These are phyloP conservation scores for Sandelia bainsii DNA, from an alignment of 2,797 vertebrate genomes.

Conservation along the genomic window DNA sequence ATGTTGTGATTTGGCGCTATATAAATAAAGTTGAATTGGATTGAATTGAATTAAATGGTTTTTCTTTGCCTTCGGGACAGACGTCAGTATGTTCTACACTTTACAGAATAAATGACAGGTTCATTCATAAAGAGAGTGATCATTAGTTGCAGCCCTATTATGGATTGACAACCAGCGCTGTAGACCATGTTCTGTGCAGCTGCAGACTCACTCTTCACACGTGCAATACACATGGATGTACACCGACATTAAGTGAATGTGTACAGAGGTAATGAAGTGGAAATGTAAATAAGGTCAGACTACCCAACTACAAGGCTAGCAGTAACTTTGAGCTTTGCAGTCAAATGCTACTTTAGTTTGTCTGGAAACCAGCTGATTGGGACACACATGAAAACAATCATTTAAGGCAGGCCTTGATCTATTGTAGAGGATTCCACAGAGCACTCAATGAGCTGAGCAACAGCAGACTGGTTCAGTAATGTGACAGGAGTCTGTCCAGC, in stretches of 20 bases:
- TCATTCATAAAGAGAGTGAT: neutral
- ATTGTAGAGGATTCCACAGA: neutral
- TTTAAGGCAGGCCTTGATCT: too few relatives aligned
- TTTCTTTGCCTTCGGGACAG: too few relatives aligned
- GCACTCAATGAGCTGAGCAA: slow-evolving; percentile 17
- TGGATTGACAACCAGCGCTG: neutral
- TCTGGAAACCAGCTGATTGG: slow-evolving; percentile 21
- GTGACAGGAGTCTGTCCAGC: slow-evolving; percentile 41
- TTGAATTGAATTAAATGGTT: too few relatives aligned
- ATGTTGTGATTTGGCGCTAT: too few relatives aligned
- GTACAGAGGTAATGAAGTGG: neutral
- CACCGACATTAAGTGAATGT: neutral
- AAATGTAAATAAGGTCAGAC: neutral
- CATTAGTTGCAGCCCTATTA: too few relatives aligned
- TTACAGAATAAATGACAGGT: neutral
- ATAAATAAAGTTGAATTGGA: too few relatives aligned
- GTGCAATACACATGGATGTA: neutral
- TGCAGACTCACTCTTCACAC: neutral
- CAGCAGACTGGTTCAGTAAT: neutral
- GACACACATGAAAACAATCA: neutral
- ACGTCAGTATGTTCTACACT: too few relatives aligned
- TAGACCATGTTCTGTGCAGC: neutral
- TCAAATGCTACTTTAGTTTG: too few relatives aligned
- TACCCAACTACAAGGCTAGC: neutral
- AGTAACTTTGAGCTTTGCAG: too few relatives aligned